These are phyloP conservation scores for Bellardia pandia DNA, from an alignment of 2,888 invertebrate genomes.

Conservation along the genomic window DNA sequence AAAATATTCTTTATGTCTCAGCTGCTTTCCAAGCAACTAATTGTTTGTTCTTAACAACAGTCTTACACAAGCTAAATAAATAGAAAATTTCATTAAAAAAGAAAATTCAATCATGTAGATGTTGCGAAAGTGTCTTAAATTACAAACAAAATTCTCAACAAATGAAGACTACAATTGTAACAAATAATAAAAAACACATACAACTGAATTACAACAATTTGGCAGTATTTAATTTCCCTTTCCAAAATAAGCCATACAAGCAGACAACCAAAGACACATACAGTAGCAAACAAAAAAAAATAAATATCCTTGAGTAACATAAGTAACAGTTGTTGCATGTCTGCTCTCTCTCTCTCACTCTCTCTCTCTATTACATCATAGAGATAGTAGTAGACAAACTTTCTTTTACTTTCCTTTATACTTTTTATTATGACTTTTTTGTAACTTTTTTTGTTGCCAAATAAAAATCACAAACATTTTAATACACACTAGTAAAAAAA, in stretches of 20 bases:
- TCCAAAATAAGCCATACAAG: background rate
- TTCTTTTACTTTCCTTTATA: background rate
- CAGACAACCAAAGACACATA: background rate
- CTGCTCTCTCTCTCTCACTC: background rate
- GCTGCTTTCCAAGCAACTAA: background rate
- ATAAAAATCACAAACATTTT: conserved; percentile 56
- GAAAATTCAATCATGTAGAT: conserved; percentile 63
- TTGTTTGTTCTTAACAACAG: background rate
- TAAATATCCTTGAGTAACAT: conserved; percentile 60
- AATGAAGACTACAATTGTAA: conserved; percentile 31
- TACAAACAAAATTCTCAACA: conserved; percentile 56
- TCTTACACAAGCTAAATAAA: background rate
- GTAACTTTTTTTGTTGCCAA: conserved; percentile 47
- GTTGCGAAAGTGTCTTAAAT: conserved; percentile 38
- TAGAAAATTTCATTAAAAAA: conserved; percentile 54
- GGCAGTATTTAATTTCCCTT: conserved; percentile 59
- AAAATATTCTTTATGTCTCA: background rate
- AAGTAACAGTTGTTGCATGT: conserved; percentile 66
- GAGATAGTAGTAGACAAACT: conserved; percentile 19
- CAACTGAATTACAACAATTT: conserved; percentile 23
- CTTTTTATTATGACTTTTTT: conserved; percentile 35
- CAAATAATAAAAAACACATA: conserved; percentile 7
- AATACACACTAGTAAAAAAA: conserved; percentile 2
- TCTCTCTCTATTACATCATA: no score
- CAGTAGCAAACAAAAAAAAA: conserved; percentile 25